Evolutionary conservation across 92 coral and sea anemone genomes (phyloP), one percentile per base, ranked within the genome.

Genomic region (Blastomussa wellsi): DNA sequence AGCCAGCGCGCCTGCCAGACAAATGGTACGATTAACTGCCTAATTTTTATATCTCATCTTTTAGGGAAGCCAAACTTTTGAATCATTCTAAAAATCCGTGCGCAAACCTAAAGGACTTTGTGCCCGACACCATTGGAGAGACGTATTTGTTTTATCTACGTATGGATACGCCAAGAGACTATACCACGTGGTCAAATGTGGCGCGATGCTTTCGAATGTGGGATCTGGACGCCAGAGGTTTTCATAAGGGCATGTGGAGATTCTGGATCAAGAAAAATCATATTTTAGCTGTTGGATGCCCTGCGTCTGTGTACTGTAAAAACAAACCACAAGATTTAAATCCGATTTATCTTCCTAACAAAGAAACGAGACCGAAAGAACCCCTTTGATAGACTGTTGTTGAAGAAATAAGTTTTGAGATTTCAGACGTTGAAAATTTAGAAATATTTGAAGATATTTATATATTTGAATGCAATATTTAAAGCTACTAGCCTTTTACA

Each of bases 191-290:
- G 97, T 32, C 74, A 5, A 94, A 94, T 80, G 76, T 92, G 24
- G 97, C 97, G 35, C 85, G 90, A 0, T 94, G 97, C 74, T 94
- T 94, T 82, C 82, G 89, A 57, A 81, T 94, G 79, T 91, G 97
- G 97, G 97, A 94, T 48, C 59, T 84, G 57, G 95, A 94, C 76
- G 75, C 86, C 0, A 84, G 97, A 37, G 97, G 95, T n/a, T 87
- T 81, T 79, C 97, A 94, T 82, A 87, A 90, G 60, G 77, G 87
- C 74, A 89, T 90, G 93, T 94, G 94, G 89, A 82, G 97, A 71
- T 91, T 91, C 42, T 93, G 97, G 97, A 85, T 87, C 80, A 92
- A 92, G 73, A 86, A 88, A 72, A 93, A 93, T 75, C 97, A 93
- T 26, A 52, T 93, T 76, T 47, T 93, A 29, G 90, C 86, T 11